Evolutionary conservation across 2,888 invertebrate genomes (phyloP), one percentile per base, ranked within the genome.

Genomic region (Oxyscelio sp.): DNA sequence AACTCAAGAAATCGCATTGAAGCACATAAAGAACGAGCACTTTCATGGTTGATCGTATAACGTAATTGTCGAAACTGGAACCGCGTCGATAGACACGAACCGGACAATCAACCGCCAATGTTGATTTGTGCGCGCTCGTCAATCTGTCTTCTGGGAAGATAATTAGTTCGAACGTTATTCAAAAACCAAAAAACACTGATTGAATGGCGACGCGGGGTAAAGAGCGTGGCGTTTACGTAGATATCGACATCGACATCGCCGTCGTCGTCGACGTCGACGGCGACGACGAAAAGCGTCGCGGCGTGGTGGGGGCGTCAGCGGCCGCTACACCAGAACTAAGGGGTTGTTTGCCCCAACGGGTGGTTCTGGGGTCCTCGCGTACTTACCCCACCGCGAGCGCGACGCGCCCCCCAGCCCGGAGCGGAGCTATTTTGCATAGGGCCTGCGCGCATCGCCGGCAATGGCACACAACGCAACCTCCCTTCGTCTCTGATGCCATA

Each of bases 301-400:
- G 90, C 90, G 91, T 92, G 92, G 93, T 92, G 93, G 93, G 93
- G 93, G 93, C 92, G 93, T 93, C 92, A 92, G 92, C 91, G 93
- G 89, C 91, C 92, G 92, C 92, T 93, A 93, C 93, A 90, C 89
- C 92, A 92, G 92, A 92, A 93, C 93, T 93, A 93, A 93, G 92
- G 92, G 93, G 92, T 93, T 93, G 93, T 93, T 93, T 92, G 92
- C 91, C 93, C 92, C 92, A 91, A 90, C 91, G 92, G 88, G 88
- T 87, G 87, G 89, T 90, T 90, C 89, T 84, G 88, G 90, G 90
- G 90, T 92, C 90, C 91, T 90, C 90, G 88, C 79, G 78, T 81
- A 77, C 83, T 86, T 85, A 87, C 87, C 89, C 83, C 80, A 63
- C 85, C 85, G 82, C 74, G 83, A 77, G 79, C 77, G 52, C 66